Evolutionary conservation across 1,140 invertebrate genomes (phyloP).

Genomic region (Aricia agestis): DNA sequence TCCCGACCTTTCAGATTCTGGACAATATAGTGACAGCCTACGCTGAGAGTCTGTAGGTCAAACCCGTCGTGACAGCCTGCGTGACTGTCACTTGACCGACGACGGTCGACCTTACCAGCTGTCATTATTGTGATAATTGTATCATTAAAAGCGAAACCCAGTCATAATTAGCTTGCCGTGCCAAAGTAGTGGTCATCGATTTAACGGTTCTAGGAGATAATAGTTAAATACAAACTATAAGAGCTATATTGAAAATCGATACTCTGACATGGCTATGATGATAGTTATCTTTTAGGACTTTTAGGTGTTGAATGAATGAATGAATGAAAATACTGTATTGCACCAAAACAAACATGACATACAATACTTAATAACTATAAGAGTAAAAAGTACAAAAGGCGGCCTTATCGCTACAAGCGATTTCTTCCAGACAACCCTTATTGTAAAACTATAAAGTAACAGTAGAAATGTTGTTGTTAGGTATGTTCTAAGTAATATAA

Average conservation of each 20-base stretch:
- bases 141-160: not conserved
- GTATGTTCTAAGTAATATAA: too few species aligned
- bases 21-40: not conserved
- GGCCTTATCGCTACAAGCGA: too few species aligned
- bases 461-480: too few species aligned
- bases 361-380: too few species aligned
- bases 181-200: not conserved
- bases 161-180: not conserved
- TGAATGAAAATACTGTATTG: too few species aligned
- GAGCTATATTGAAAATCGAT: not conserved
- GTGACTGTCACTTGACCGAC: not conserved
- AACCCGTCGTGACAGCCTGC: not conserved
- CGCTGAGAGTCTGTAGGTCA: not conserved
- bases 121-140: not conserved
- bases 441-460: too few species aligned
- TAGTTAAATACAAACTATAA: not conserved
- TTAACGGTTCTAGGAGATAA: not conserved
- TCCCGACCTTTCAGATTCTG: not conserved
- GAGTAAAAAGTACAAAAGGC: too few species aligned
- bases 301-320: too few species aligned
- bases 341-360: too few species aligned
- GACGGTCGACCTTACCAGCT: not conserved
- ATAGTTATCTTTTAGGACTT: too few species aligned
- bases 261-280: not conserved
- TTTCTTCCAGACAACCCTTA: too few species aligned